These are phyloP conservation scores for Drosophila atripex DNA, from an alignment of 2,888 invertebrate genomes.

Conservation along the genomic window DNA sequence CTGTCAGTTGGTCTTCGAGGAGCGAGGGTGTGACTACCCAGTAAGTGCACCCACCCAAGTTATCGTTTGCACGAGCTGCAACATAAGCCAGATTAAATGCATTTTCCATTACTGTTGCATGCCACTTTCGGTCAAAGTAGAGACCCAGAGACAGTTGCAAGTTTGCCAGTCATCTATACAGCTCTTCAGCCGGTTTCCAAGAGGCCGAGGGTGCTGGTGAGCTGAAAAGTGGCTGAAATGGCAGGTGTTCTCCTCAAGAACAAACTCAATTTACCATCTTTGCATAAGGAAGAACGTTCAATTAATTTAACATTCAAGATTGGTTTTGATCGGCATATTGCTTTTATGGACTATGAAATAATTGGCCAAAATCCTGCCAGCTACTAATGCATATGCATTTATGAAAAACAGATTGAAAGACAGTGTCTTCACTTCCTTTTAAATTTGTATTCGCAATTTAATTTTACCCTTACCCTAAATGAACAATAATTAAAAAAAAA, in stretches of 20 bases:
- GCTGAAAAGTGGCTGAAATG: conserved; percentile 5
- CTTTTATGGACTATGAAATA: neutral
- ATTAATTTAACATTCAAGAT: neutral
- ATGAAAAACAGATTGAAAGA: too few relatives aligned
- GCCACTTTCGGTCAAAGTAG: conserved; percentile 37
- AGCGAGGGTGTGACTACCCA: neutral
- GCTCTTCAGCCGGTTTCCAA: neutral
- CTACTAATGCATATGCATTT: neutral
- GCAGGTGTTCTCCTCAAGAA: conserved; percentile 13
- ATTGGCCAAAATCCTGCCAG: neutral
- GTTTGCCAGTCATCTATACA: conserved; percentile 4
- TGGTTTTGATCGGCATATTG: conserved; percentile 11
- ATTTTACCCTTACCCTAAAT: neutral
- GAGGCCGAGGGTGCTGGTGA: conserved; percentile 13
- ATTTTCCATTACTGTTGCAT: conserved; percentile 48
- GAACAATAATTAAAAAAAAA: neutral
- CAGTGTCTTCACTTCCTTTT: too few relatives aligned
- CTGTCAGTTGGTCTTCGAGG: neutral
- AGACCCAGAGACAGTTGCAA: conserved; percentile 32
- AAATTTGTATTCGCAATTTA: neutral
- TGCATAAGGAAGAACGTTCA: conserved; percentile 4
- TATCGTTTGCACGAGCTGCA: conserved; percentile 24
- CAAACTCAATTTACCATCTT: conserved; percentile 17
- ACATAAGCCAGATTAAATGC: conserved; percentile 44
- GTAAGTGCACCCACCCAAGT: conserved; percentile 19